Percentiles rank a stretch among this genome's conserved stretches.
These are phyloP conservation scores for Labeo calbasu DNA, from an alignment of 2,797 vertebrate genomes.

Conservation along the genomic window DNA sequence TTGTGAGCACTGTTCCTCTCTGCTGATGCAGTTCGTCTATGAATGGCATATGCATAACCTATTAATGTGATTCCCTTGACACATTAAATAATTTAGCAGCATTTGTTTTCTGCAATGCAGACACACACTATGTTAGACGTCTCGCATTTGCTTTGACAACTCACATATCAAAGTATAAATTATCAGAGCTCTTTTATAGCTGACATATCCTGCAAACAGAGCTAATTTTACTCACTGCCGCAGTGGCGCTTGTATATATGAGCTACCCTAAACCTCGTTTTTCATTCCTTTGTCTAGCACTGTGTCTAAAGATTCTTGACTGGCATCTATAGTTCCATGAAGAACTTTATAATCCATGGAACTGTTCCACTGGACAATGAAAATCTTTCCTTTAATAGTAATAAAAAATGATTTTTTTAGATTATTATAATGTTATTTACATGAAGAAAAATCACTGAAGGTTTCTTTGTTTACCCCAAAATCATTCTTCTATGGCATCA, in stretches of 20 bases:
- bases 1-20: background rate
- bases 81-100: conserved; percentile 10
- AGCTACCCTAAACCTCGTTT: background rate
- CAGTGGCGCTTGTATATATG: background rate
- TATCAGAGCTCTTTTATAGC: conserved; percentile 10
- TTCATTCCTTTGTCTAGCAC: background rate
- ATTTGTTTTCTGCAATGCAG: conserved; percentile 20
- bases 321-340: background rate
- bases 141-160: conserved; percentile 4
- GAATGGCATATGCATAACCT: conserved; percentile 3
- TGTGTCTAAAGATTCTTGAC: background rate
- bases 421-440: background rate
- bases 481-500: background rate
- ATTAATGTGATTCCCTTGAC: background rate
- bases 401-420: background rate
- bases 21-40: background rate
- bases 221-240: background rate
- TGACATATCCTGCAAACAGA: conserved; percentile 1
- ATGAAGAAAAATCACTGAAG: too few species aligned
- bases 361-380: background rate
- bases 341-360: background rate
- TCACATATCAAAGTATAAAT: conserved; percentile 3
- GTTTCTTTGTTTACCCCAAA: background rate
- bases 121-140: background rate
- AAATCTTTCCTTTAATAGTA: background rate